phyloP scores from a whole-genome alignment of 1,140 invertebrate genomes.

The Aphis gossypii region DNA sequence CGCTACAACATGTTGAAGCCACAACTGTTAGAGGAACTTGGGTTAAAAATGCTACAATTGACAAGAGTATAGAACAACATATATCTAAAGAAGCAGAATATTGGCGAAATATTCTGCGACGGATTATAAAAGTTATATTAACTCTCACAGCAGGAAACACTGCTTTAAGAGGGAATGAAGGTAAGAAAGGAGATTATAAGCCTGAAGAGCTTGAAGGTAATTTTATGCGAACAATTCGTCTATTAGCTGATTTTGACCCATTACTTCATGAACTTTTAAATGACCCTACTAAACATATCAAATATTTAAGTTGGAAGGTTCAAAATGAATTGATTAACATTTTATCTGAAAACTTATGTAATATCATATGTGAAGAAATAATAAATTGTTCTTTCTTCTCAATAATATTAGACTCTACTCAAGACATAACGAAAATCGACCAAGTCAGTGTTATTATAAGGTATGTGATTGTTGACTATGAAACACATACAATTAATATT shows the following conservation, averaged over 20 bases:
- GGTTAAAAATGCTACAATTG: background rate
- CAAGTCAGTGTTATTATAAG: background rate
- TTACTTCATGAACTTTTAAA: background rate
- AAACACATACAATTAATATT: too few species aligned
- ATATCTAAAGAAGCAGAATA: background rate
- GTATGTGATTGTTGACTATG: background rate
- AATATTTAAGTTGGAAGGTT: background rate
- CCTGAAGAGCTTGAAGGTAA: background rate
- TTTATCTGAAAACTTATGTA: background rate
- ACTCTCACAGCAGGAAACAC: background rate
- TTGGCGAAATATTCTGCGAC: constrained; percentile 4
- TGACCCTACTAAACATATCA: background rate
- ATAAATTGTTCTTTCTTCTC: background rate
- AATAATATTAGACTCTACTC: background rate
- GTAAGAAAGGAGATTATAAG: too few species aligned
- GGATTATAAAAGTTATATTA: background rate
- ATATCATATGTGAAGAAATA: background rate
- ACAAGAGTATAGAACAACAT: background rate
- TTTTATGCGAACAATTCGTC: background rate
- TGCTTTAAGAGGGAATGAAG: too few species aligned
- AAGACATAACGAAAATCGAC: constrained; percentile 1
- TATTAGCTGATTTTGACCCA: background rate
- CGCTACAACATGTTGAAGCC: background rate
- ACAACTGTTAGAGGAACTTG: background rate
- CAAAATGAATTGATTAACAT: background rate